Percentiles rank a stretch among this genome's conserved stretches.
Evolutionary conservation across 2,797 vertebrate genomes (phyloP).

Genomic region (Poliocrania exsul): DNA sequence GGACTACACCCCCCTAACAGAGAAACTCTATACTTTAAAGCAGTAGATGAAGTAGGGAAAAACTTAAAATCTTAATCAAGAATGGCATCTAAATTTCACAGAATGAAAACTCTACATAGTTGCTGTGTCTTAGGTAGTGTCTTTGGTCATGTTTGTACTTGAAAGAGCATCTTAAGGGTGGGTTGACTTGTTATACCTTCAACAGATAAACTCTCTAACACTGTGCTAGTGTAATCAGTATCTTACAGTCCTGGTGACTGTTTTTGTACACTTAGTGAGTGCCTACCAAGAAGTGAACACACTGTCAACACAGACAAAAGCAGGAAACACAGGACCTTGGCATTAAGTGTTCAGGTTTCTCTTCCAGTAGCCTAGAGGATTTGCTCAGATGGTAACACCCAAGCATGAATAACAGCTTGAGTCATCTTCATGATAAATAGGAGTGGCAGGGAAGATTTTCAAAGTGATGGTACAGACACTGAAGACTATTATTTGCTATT

Average conservation of each 20-base stretch:
- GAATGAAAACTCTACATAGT: background rate
- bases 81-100: background rate
- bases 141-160: slow-evolving; percentile 54
- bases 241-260: background rate
- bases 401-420: slow-evolving; percentile 34
- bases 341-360: background rate
- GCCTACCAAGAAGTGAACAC: background rate
- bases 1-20: background rate
- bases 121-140: background rate
- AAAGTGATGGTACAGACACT: slow-evolving; percentile 23
- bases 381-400: background rate
- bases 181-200: slow-evolving; percentile 24
- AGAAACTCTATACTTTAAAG: background rate
- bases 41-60: background rate
- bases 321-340: background rate
- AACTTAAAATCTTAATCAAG: background rate
- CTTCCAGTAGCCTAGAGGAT: slow-evolving; percentile 27
- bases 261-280: background rate
- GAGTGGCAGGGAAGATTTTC: slow-evolving; percentile 31
- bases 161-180: slow-evolving; percentile 50
- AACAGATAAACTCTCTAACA: slow-evolving; percentile 21
- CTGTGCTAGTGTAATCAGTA: background rate
- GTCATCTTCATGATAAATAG: background rate
- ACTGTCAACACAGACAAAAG: background rate
- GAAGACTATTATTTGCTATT: background rate